Evolutionary conservation across 2,113 vertebrate genomes (phyloP).

Genomic region (Nannospalax galili): DNA sequence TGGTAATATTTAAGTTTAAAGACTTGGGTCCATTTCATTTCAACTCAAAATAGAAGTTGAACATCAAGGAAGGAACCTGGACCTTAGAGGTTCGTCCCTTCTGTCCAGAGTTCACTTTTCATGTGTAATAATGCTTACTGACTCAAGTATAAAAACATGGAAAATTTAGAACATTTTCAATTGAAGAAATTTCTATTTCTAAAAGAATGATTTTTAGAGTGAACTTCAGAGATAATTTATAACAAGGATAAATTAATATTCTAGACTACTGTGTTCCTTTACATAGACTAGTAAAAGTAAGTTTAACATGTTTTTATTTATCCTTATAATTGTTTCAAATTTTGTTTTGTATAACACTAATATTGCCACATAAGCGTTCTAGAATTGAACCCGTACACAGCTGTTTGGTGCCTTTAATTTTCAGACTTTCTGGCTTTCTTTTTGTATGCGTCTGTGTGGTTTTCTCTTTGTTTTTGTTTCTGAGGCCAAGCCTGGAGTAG

Average conservation of each 20-base stretch:
- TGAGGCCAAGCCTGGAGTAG: not conserved
- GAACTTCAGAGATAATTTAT: constrained; percentile 43
- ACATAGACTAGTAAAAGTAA: not conserved
- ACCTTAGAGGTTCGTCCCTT: not conserved
- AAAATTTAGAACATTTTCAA: constrained; percentile 12
- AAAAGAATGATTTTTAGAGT: not conserved
- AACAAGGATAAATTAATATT: not conserved
- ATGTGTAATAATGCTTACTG: constrained; percentile 9
- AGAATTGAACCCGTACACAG: not conserved
- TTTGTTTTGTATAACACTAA: not conserved
- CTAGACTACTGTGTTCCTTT: not conserved
- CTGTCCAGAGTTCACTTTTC: not conserved
- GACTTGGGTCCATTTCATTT: not conserved
- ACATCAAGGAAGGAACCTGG: not conserved
- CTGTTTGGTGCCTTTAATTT: not conserved
- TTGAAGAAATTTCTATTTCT: constrained; percentile 9
- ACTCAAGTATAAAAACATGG: not conserved
- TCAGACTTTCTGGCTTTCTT: not conserved
- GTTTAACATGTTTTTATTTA: constrained; percentile 13
- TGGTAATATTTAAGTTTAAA: constrained; percentile 1
- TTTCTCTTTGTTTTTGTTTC: not conserved
- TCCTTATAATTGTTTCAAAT: not conserved
- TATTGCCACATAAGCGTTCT: not conserved
- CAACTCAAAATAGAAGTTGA: not conserved
- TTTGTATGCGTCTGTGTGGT: not conserved